Evolutionary conservation across 2,888 invertebrate species (phyloP).

Genomic region (Erebia aethiops): DNA sequence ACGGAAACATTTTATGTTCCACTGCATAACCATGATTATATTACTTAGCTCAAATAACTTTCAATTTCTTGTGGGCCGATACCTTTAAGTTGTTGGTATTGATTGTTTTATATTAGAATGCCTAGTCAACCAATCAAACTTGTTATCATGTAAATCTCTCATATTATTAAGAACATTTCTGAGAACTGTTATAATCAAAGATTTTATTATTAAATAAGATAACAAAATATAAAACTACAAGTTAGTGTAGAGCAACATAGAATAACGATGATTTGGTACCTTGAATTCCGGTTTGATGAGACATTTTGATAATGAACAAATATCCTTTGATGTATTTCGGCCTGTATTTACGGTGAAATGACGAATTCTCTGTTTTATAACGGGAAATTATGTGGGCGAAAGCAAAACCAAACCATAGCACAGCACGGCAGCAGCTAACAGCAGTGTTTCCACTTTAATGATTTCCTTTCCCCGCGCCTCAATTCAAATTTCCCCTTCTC

Average conservation of each 20-base stretch:
- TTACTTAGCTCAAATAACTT: not conserved
- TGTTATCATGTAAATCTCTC: conserved; percentile 1
- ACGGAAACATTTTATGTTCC: conserved; percentile 9
- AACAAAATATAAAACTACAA: not conserved
- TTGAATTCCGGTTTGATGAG: conserved; percentile 95
- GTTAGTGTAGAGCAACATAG: not conserved
- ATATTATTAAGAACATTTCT: not conserved
- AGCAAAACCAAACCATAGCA: conserved; percentile 21
- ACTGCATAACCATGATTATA: conserved; percentile 10
- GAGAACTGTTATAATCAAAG: not conserved
- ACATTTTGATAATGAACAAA: conserved; percentile 82
- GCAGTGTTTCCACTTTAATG: too few species aligned
- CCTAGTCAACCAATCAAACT: not conserved
- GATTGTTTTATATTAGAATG: conserved; percentile 22
- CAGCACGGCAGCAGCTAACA: not conserved
- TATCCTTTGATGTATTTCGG: conserved; percentile 13
- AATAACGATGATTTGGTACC: conserved; percentile 75
- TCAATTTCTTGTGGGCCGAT: conserved; percentile 15
- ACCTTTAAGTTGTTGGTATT: conserved; percentile 20
- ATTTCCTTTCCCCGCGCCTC: too few species aligned
- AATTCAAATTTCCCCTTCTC: too few species aligned
- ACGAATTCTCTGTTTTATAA: conserved; percentile 27
- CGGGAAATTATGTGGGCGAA: conserved; percentile 38
- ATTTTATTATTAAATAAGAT: not conserved
- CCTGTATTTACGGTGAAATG: conserved; percentile 18